Base-by-base conservation (phyloP, 2,888 invertebrate genomes). In the Eueremaeus valkanovi region DNA sequence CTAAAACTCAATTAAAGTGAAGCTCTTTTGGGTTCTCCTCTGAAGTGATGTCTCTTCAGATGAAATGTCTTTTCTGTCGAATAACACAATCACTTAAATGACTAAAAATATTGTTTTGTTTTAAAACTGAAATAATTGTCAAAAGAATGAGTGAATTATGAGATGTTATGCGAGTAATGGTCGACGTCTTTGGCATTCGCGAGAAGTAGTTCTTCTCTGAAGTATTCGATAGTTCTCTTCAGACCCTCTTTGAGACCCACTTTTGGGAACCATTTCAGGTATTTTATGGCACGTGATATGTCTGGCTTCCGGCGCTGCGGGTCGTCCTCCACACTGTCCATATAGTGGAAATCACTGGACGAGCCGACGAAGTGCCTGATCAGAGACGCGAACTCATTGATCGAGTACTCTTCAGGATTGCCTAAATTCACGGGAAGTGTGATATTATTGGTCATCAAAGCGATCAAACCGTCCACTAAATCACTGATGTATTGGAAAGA, bases 401-500 rank as follows among this genome's bases (percentile, higher is more conserved):
- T 98, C 1, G 95, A 93, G 83, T 96, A 93, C 84, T 99, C 99
- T 58, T 95, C 94, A 0, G 99, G 98, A 85, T 99, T 99, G 55
- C 99, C 99, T 78, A 99, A 85, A 85, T 99, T 99, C 1, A 99
- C 90, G 8, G 99, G 99, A 80, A 89, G 87, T 0, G 92, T 90
- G 83, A 93, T 96, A 85, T 95, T 95, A 21, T 94, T 92, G 75
- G 90, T 90, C 99, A 99, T 99, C 68, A 99, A 85, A 0, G 89
- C 87, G 49, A 97, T 88, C 72, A 99, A 86, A 0, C 99, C 99
- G 81, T 96, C 94, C 0, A 99, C 95, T 79, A 99, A 87, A 86
- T 99, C 99, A 11, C 92, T 92, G 16, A 99, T 93, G 83, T 97
- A 99, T 84, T 98, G 98, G 85, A 99, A 99, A 0, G 98, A 98